Conservation (phyloP, 92 coral and sea anemone genomes). For the Phenganax subtilis region DNA sequence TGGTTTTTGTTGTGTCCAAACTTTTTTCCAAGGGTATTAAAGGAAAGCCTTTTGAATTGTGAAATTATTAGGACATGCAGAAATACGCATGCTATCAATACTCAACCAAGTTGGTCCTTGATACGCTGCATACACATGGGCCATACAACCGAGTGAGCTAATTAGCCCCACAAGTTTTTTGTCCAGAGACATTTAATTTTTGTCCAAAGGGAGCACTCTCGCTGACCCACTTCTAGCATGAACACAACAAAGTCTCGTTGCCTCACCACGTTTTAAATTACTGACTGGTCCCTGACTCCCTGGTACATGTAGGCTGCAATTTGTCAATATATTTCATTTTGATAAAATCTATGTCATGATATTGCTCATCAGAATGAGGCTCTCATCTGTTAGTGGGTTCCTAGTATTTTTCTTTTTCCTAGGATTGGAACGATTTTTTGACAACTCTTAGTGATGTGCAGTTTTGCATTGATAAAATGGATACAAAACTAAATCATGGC, state of each 20-base stretch:
- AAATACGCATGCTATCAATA: not conserved
- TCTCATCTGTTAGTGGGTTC: too few species aligned
- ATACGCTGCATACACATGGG: too few species aligned
- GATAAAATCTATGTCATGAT: not conserved
- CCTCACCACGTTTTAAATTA: not conserved
- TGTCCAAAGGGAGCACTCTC: too few species aligned
- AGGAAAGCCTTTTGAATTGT: too few species aligned
- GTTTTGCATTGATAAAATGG: constrained; percentile 23
- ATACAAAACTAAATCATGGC: not conserved
- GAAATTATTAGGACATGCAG: too few species aligned
- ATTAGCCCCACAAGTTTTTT: too few species aligned
- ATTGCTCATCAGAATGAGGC: not conserved
- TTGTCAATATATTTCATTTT: too few species aligned
- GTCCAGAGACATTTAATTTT: too few species aligned
- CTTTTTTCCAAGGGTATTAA: not conserved
- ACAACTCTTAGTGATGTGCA: constrained; percentile 32
- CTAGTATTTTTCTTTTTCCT: not conserved
- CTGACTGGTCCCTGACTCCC: not conserved
- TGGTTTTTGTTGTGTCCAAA: not conserved
- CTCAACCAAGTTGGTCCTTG: not conserved
- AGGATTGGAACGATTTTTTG: constrained; percentile 37
- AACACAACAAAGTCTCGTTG: too few species aligned
- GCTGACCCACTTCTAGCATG: too few species aligned
- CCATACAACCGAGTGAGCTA: too few species aligned
- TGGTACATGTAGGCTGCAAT: not conserved